Conservation (phyloP, 2,888 invertebrate genomes). For the Harpagoxenus sublaevis region DNA sequence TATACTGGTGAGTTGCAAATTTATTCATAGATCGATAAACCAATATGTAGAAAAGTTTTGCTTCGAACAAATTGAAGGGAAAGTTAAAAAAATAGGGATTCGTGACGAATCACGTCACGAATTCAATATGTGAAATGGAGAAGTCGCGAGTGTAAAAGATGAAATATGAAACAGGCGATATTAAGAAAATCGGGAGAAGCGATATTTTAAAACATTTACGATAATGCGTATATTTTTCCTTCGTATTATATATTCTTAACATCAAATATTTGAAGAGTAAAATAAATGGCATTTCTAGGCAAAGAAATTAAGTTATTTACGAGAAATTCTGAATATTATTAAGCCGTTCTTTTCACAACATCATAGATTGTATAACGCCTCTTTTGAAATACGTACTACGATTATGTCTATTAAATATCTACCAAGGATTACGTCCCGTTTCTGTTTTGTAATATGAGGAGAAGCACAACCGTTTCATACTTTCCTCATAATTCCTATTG, state of each 20-base stretch:
- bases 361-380: not conserved
- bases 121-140: conserved; percentile 15
- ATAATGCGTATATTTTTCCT: not conserved
- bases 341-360: not conserved
- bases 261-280: not conserved
- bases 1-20: conserved; percentile 23
- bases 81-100: not conserved
- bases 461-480: not conserved
- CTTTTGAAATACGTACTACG: not conserved
- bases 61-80: not conserved
- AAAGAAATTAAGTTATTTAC: not conserved
- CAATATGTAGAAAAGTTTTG: conserved; percentile 36
- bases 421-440: not conserved
- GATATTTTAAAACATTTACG: not conserved
- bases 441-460: not conserved
- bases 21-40: conserved; percentile 42
- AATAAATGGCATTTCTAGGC: not conserved
- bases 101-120: not conserved
- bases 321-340: not conserved
- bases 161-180: not conserved
- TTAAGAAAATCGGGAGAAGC: not conserved
- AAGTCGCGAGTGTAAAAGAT: not conserved
- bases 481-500: not conserved
- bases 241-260: not conserved
- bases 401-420: not conserved